phyloP scores from a whole-genome alignment of 30 jellyfish, hydroid and myxozoan genomes.

The Catostylus mosaicus region DNA sequence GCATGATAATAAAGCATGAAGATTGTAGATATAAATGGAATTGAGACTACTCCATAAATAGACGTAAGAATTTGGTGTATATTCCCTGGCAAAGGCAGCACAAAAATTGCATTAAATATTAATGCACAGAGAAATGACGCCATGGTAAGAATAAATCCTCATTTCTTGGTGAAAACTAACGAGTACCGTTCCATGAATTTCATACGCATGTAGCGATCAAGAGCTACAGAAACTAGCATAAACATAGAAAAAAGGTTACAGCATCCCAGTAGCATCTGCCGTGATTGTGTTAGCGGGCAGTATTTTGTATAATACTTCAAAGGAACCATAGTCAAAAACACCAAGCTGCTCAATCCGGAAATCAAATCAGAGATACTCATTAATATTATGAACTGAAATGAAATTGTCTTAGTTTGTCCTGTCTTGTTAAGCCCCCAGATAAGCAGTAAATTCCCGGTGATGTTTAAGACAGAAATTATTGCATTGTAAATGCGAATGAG shows the following conservation, averaged over 20 bases:
- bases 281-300: neutral
- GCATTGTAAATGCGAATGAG: neutral
- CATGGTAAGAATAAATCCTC: neutral
- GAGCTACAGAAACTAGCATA: neutral
- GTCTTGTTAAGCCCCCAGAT: neutral
- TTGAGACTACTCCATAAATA: no score
- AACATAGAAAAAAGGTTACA: neutral
- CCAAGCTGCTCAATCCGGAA: neutral
- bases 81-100: no score
- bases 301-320: neutral
- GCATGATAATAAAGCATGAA: neutral
- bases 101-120: no score
- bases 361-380: neutral
- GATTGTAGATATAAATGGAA: no score
- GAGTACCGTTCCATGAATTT: neutral
- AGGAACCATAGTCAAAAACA: neutral
- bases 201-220: conserved; percentile 8
- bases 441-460: neutral
- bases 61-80: no score
- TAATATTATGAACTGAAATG: neutral
- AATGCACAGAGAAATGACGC: neutral
- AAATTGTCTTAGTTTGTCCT: neutral
- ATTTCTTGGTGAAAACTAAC: neutral
- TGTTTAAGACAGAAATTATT: neutral
- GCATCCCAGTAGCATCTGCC: neutral